Conservation (phyloP, 2,797 vertebrate species). For the Heteromormyrus szaboi region DNA sequence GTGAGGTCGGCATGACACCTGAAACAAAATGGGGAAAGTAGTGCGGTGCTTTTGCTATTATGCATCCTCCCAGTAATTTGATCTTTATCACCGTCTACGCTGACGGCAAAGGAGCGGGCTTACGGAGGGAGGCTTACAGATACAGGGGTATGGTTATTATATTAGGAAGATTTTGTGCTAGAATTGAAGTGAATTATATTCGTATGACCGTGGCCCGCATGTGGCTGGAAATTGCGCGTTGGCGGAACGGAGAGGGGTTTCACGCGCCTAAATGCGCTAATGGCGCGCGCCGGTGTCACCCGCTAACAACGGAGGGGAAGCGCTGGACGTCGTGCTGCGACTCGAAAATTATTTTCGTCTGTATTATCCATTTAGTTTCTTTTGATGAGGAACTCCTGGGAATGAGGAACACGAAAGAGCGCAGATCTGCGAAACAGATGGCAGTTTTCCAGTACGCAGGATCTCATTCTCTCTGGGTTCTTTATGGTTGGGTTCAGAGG, state of each 20-base stretch:
- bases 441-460: background rate
- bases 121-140: background rate
- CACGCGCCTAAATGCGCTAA: slow-evolving; percentile 33
- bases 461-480: slow-evolving; percentile 8
- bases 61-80: background rate
- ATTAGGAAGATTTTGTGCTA: background rate
- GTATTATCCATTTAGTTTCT: slow-evolving; percentile 53
- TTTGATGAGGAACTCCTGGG: slow-evolving; percentile 28
- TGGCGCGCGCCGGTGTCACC: slow-evolving; percentile 30
- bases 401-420: background rate
- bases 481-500: slow-evolving; percentile 35
- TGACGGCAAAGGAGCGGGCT: background rate
- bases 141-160: background rate
- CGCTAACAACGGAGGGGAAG: slow-evolving; percentile 15
- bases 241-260: background rate
- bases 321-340: background rate
- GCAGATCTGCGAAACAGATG: slow-evolving; percentile 29
- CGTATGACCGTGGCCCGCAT: background rate
- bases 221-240: slow-evolving; percentile 7
- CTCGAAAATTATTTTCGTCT: slow-evolving; percentile 30
- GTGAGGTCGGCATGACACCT: background rate
- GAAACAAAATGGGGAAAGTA: background rate
- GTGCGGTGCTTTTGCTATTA: background rate
- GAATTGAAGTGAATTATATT: background rate
- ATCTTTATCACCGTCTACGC: background rate